Percentiles rank a stretch among this genome's conserved stretches.
These are phyloP conservation scores for Apteryx owenii DNA, from an alignment of 2,113 vertebrate species.

Conservation along the genomic window DNA sequence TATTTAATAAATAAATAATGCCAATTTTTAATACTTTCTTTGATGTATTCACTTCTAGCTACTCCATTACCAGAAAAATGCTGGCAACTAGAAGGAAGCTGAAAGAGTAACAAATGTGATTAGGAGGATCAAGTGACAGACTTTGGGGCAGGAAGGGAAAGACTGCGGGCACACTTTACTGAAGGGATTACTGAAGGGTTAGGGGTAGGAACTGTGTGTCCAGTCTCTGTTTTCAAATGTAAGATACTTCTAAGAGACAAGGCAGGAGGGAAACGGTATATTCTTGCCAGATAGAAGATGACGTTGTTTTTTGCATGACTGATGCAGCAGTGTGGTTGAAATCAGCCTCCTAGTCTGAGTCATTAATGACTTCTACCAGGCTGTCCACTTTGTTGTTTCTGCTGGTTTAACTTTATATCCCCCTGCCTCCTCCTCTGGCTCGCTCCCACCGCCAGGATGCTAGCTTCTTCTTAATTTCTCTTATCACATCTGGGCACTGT, in stretches of 20 bases:
- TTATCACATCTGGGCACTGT: neutral
- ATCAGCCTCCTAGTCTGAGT: neutral
- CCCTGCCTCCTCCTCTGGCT: neutral
- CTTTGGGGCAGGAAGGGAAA: neutral
- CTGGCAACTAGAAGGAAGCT: neutral
- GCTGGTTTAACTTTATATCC: neutral
- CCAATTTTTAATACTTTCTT: neutral
- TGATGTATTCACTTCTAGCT: neutral
- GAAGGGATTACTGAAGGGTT: neutral
- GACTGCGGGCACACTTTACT: neutral
- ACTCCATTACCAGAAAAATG: neutral
- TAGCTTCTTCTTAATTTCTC: neutral
- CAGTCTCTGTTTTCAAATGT: neutral
- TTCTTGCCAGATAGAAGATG: neutral
- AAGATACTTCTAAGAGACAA: neutral
- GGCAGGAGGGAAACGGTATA: neutral
- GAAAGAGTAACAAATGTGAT: neutral
- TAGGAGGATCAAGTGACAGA: neutral
- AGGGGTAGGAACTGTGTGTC: neutral
- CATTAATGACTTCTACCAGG: neutral
- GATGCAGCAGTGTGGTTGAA: neutral
- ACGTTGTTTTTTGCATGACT: neutral
- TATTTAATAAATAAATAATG: neutral
- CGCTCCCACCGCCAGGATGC: neutral
- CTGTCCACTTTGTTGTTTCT: neutral